phyloP scores from a whole-genome alignment of 2,888 invertebrate genomes.

The Yponomeuta plumbellus region DNA sequence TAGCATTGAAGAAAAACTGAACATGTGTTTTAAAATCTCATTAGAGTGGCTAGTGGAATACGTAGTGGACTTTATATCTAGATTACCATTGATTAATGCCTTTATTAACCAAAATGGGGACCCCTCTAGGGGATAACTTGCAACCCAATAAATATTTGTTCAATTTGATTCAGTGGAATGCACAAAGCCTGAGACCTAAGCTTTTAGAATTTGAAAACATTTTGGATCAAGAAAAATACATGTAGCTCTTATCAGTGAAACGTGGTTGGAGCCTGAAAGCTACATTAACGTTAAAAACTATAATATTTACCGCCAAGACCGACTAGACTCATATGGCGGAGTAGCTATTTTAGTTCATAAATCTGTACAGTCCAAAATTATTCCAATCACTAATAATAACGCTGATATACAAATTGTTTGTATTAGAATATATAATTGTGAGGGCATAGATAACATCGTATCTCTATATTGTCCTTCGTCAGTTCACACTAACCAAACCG shows the following conservation, averaged over 20 bases:
- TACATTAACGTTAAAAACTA: slow-evolving; percentile 17
- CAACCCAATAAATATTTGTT: not conserved
- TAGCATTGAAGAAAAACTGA: no score
- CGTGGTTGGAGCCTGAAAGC: slow-evolving; percentile 22
- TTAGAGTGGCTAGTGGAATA: no score
- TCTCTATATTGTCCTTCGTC: slow-evolving; percentile 24
- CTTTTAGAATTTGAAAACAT: slow-evolving; percentile 24
- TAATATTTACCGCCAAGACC: slow-evolving; percentile 20
- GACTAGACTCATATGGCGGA: slow-evolving; percentile 22
- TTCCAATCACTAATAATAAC: slow-evolving; percentile 14
- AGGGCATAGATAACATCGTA: slow-evolving; percentile 20
- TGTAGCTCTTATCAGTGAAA: slow-evolving; percentile 19
- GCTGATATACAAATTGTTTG: slow-evolving; percentile 20
- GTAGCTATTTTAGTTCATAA: slow-evolving; percentile 23
- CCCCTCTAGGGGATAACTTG: no score
- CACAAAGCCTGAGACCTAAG: slow-evolving; percentile 20
- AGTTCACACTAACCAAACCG: slow-evolving; percentile 12
- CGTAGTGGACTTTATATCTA: no score
- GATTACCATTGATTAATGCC: not conserved
- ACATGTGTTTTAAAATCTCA: not conserved
- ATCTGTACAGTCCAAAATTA: slow-evolving; percentile 17
- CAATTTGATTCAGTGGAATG: slow-evolving; percentile 20
- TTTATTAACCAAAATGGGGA: not conserved
- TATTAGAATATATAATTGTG: slow-evolving; percentile 20
- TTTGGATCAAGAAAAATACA: not conserved